These are phyloP conservation scores for Iphiclides podalirius DNA, from an alignment of 2,888 invertebrate species.

Conservation along the genomic window DNA sequence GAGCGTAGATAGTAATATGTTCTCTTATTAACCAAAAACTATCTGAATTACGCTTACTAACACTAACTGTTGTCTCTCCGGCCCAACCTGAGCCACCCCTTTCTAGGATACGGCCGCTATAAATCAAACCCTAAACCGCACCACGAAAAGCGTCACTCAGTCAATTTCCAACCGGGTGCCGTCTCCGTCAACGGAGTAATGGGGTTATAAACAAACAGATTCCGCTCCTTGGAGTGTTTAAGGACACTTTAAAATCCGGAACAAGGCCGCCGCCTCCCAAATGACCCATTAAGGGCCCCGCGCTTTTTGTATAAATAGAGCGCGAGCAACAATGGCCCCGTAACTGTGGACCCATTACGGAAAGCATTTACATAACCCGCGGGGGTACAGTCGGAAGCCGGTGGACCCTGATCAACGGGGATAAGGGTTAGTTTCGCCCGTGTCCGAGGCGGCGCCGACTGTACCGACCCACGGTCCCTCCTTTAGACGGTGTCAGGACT, in stretches of 20 bases:
- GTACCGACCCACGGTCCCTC: constrained; percentile 5
- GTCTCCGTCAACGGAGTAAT: not conserved
- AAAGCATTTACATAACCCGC: constrained; percentile 21
- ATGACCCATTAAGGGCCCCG: constrained; percentile 20
- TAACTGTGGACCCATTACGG: constrained; percentile 15
- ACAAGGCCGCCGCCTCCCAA: constrained; percentile 18
- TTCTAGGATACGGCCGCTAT: no score
- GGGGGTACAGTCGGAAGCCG: not conserved
- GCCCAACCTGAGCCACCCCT: no score
- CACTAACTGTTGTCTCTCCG: no score
- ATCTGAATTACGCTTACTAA: no score
- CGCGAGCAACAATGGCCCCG: constrained; percentile 17
- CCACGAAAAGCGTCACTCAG: not conserved
- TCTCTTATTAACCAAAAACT: no score
- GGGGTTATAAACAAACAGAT: constrained; percentile 13
- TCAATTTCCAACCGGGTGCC: not conserved
- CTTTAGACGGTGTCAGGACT: constrained; percentile 5
- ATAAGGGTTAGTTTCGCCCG: not conserved
- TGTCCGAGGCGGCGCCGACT: not conserved
- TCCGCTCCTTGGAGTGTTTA: constrained; percentile 13
- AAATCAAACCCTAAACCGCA: not conserved
- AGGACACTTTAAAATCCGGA: constrained; percentile 22
- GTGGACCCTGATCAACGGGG: not conserved
- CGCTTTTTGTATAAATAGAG: constrained; percentile 22
- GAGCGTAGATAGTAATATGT: no score